Evolutionary conservation across 2,113 vertebrate genomes (phyloP).

Genomic region (Heloderma charlesbogerti): DNA sequence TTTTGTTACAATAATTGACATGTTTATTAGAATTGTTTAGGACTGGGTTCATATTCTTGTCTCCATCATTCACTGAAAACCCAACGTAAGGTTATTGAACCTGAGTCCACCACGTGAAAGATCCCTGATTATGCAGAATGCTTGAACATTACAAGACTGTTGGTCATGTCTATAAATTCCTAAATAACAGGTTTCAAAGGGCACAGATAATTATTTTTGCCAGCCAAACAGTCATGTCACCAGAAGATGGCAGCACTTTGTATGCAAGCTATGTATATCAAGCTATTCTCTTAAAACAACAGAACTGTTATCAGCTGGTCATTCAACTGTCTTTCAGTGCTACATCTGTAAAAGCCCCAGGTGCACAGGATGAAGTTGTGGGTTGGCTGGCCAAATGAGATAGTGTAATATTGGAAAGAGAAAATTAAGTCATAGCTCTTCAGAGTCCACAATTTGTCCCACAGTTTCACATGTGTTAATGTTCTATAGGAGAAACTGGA

Average conservation of each 20-base stretch:
- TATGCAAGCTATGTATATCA: neutral
- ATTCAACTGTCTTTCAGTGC: neutral
- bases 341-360: neutral
- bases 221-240: neutral
- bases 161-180: neutral
- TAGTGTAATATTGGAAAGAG: neutral
- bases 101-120: neutral
- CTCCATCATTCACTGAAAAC: neutral
- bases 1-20: neutral
- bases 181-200: neutral
- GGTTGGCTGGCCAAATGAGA: neutral
- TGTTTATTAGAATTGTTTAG: neutral
- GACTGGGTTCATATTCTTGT: neutral
- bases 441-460: neutral
- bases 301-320: no score
- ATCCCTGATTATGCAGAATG: neutral
- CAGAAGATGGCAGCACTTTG: constrained; percentile 67
- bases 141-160: constrained; percentile 16
- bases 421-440: neutral
- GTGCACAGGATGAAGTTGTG: neutral
- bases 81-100: no score
- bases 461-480: neutral
- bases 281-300: neutral
- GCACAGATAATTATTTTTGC: neutral
- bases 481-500: neutral